phyloP scores from a whole-genome alignment of 1,140 invertebrate species.

The Drosophila ficusphila region DNA sequence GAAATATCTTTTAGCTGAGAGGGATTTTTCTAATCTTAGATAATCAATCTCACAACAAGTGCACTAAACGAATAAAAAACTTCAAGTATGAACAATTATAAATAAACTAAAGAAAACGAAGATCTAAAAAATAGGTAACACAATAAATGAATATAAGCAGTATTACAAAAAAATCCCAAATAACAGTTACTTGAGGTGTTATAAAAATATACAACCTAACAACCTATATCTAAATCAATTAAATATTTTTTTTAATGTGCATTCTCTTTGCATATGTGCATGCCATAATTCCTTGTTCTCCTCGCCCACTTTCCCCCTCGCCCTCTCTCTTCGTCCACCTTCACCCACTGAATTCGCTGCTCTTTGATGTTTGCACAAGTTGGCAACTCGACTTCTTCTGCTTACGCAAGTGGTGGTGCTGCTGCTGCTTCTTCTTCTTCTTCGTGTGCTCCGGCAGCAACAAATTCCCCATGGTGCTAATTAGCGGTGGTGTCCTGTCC shows the following conservation, averaged over 20 bases:
- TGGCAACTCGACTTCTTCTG: conserved; percentile 29
- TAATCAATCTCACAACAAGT: no score
- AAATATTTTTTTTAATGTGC: no score
- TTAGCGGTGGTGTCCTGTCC: conserved; percentile 69
- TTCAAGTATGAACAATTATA: no score
- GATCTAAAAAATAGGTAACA: no score
- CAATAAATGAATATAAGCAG: no score
- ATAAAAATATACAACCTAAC: no score
- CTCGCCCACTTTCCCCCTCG: neutral
- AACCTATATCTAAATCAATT: no score
- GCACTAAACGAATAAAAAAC: no score
- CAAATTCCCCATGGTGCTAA: conserved; percentile 83
- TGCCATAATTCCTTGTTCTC: conserved; percentile 58
- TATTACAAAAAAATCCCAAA: no score
- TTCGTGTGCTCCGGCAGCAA: conserved; percentile 48
- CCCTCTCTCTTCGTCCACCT: neutral
- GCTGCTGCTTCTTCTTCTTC: conserved; percentile 45
- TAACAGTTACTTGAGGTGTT: no score
- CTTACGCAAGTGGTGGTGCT: conserved; percentile 62
- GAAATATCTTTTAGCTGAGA: neutral
- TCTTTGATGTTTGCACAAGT: conserved; percentile 81
- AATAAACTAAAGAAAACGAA: no score
- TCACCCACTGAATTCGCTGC: conserved; percentile 18
- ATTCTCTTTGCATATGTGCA: conserved; percentile 31
- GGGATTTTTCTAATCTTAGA: no score